Conservation (phyloP, 2,797 vertebrate species). For the Oreochromis mossambicus region DNA sequence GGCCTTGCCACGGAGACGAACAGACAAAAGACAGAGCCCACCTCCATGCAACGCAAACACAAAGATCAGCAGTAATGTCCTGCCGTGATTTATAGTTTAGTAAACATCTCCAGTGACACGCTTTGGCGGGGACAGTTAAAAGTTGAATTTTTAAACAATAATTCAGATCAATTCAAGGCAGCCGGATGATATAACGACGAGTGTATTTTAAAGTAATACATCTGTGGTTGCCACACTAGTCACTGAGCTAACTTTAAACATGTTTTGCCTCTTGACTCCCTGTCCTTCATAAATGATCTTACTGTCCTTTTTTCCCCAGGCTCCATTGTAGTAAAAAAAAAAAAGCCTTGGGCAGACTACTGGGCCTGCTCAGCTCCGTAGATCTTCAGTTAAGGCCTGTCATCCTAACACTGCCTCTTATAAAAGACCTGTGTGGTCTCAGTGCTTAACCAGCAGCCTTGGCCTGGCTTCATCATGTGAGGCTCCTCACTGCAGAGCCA, state of each 20-base stretch:
- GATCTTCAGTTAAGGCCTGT: slow-evolving; percentile 24
- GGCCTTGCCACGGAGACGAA: slow-evolving; percentile 43
- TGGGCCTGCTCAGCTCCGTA: slow-evolving; percentile 7
- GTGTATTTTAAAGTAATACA: background rate
- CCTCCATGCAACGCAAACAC: slow-evolving; percentile 34
- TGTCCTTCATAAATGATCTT: slow-evolving; percentile 41
- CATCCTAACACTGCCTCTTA: slow-evolving; percentile 34
- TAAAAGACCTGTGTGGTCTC: slow-evolving; percentile 63
- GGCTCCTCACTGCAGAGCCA: slow-evolving; percentile 59
- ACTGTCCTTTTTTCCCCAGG: slow-evolving; percentile 4
- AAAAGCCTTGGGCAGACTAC: slow-evolving; percentile 21
- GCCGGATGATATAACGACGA: background rate
- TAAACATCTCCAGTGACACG: slow-evolving; percentile 13
- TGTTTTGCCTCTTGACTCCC: slow-evolving; percentile 31
- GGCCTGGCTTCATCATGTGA: slow-evolving; percentile 50
- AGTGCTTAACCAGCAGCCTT: slow-evolving; percentile 37
- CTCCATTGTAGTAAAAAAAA: background rate
- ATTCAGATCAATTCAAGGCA: background rate
- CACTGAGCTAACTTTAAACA: slow-evolving; percentile 18
- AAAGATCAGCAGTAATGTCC: slow-evolving; percentile 14
- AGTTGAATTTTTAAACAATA: background rate
- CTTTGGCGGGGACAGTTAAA: background rate
- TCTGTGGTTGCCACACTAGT: slow-evolving; percentile 1
- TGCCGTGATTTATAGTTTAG: slow-evolving; percentile 11
- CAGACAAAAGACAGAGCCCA: slow-evolving; percentile 29